These are phyloP conservation scores for Labrus mixtus DNA, from an alignment of 2,113 vertebrate genomes.

Conservation along the genomic window DNA sequence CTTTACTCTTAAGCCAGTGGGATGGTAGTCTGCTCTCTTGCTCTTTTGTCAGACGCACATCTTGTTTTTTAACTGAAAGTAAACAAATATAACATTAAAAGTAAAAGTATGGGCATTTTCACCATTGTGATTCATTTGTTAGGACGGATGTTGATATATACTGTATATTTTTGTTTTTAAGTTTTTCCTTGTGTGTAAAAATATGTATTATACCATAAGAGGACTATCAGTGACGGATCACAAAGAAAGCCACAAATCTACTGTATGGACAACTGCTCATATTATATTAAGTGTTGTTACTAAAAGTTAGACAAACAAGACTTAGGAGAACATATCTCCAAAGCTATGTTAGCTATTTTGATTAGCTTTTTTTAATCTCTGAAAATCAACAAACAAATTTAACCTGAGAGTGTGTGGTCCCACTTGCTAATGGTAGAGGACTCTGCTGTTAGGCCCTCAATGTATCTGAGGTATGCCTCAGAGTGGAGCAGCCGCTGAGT, in stretches of 20 bases:
- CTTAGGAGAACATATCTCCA: not conserved
- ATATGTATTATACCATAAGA: not conserved
- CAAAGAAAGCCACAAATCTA: not conserved
- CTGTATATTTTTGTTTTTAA: no score
- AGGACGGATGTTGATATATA: not conserved
- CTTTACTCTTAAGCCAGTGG: constrained; percentile 98
- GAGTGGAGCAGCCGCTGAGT: constrained; percentile 97
- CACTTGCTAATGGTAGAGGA: constrained; percentile 95
- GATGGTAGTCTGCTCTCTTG: constrained; percentile 96
- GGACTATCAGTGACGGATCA: not conserved
- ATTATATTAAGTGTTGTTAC: no score
- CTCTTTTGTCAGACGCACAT: constrained; percentile 95
- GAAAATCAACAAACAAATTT: constrained; percentile 4
- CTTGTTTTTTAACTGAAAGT: constrained; percentile 90
- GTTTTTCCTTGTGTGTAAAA: not conserved
- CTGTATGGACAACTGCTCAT: no score
- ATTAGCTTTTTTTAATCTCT: not conserved
- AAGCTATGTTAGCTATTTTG: not conserved
- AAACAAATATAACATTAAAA: constrained; percentile 16
- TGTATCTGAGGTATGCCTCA: constrained; percentile 97
- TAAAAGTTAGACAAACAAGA: no score
- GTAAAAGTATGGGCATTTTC: not conserved
- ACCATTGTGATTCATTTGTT: not conserved
- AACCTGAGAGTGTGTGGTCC: constrained; percentile 97
- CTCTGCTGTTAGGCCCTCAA: constrained; percentile 95